These are phyloP conservation scores for Drosophila lacicola DNA, from an alignment of 2,888 invertebrate genomes.

Conservation along the genomic window DNA sequence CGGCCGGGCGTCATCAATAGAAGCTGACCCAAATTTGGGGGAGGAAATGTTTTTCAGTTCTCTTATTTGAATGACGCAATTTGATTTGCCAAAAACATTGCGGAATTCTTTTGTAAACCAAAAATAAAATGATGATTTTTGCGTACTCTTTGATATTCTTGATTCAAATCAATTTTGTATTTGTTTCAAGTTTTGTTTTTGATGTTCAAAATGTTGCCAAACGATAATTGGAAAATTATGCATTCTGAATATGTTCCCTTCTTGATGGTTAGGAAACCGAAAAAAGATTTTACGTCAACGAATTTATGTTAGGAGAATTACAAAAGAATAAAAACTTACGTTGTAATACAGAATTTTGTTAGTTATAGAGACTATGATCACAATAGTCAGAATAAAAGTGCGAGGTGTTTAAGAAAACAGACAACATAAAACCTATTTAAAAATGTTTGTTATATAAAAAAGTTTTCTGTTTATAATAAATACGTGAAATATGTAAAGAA, in stretches of 20 bases:
- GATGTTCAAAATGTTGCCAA: slow-evolving; percentile 17
- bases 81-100: slow-evolving; percentile 41
- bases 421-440: too few relatives aligned
- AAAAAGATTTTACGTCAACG: neutral
- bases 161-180: neutral
- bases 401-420: too few relatives aligned
- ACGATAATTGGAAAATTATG: slow-evolving; percentile 2
- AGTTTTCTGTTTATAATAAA: too few relatives aligned
- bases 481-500: too few relatives aligned
- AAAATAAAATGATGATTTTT: neutral
- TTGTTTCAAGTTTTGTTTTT: slow-evolving; percentile 24
- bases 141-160: slow-evolving; percentile 33
- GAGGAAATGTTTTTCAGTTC: slow-evolving; percentile 6
- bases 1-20: slow-evolving; percentile 49
- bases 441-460: too few relatives aligned
- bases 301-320: too few relatives aligned
- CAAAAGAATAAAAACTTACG: too few relatives aligned
- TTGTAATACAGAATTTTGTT: too few relatives aligned
- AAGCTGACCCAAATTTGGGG: slow-evolving; percentile 44
- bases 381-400: too few relatives aligned
- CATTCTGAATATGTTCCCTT: neutral
- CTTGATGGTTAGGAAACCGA: neutral
- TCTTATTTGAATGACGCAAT: slow-evolving; percentile 41
- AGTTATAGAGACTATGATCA: too few relatives aligned
- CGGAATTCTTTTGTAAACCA: slow-evolving; percentile 29